These are phyloP conservation scores for Sarcophaga bullata DNA, from an alignment of 1,140 invertebrate genomes.

Conservation along the genomic window DNA sequence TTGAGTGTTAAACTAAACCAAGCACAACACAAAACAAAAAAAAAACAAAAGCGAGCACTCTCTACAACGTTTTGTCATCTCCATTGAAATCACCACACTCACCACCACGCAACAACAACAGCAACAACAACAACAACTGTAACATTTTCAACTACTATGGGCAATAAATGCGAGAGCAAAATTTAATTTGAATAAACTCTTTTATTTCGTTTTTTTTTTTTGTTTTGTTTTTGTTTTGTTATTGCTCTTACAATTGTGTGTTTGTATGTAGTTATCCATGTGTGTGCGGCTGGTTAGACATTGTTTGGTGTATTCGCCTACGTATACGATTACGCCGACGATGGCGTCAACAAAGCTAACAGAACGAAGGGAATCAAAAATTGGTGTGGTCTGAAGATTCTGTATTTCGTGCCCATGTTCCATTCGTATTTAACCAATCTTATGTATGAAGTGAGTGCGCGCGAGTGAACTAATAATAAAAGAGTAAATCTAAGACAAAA, in stretches of 20 bases:
- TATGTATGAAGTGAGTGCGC: constrained; percentile 43
- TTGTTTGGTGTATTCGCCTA: constrained; percentile 22
- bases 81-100: background rate
- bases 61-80: background rate
- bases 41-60: constrained; percentile 2
- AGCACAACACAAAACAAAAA: background rate
- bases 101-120: constrained; percentile 18
- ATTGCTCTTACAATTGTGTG: background rate
- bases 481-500: constrained; percentile 25
- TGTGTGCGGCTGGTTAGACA: background rate
- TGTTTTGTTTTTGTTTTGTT: too few relatives aligned
- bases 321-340: background rate
- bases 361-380: background rate
- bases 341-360: background rate
- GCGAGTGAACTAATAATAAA: constrained; percentile 41
- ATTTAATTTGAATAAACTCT: background rate
- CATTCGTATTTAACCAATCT: constrained; percentile 7
- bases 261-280: background rate
- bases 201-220: background rate
- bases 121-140: background rate
- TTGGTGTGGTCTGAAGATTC: background rate
- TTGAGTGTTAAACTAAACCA: constrained; percentile 3
- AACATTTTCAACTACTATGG: background rate
- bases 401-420: background rate
- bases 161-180: constrained; percentile 23